phyloP scores from a whole-genome alignment of 2,888 invertebrate genomes.

The Synergus gifuensis region DNA sequence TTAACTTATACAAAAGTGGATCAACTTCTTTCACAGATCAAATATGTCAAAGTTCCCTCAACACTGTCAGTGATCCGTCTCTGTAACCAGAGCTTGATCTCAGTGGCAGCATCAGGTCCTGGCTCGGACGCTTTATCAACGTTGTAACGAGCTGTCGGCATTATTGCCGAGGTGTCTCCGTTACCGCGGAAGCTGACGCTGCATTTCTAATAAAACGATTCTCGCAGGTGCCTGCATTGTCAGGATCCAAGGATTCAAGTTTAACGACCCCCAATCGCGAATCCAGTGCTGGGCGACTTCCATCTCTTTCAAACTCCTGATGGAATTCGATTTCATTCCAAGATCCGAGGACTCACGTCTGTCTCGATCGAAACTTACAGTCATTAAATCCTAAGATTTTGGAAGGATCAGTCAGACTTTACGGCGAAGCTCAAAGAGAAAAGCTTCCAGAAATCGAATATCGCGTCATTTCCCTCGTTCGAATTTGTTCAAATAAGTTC shows the following conservation, averaged over 20 bases:
- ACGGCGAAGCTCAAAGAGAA: not conserved
- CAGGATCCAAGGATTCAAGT: conserved; percentile 49
- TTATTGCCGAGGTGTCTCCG: conserved; percentile 74
- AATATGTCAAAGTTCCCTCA: no score
- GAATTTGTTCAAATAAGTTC: not conserved
- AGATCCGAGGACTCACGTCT: conserved; percentile 10
- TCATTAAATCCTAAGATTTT: conserved; percentile 23
- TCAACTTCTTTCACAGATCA: no score
- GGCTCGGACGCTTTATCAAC: conserved; percentile 73
- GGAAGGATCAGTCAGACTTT: conserved; percentile 20
- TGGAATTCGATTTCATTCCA: conserved; percentile 12
- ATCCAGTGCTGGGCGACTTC: conserved; percentile 1
- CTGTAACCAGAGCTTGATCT: conserved; percentile 42
- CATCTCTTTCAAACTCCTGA: conserved; percentile 1
- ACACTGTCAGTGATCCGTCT: conserved; percentile 31
- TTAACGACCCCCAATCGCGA: conserved; percentile 35
- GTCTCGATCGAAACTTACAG: not conserved
- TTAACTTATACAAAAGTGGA: no score
- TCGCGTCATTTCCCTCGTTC: not conserved
- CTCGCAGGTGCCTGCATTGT: conserved; percentile 55
- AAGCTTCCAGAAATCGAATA: not conserved
- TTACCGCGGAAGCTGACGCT: conserved; percentile 73
- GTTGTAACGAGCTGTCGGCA: conserved; percentile 76
- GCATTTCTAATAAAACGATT: conserved; percentile 75
- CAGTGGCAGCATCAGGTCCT: conserved; percentile 53